Conservation (phyloP, 1,140 invertebrate species). For the Paralvinella palmiformis region DNA sequence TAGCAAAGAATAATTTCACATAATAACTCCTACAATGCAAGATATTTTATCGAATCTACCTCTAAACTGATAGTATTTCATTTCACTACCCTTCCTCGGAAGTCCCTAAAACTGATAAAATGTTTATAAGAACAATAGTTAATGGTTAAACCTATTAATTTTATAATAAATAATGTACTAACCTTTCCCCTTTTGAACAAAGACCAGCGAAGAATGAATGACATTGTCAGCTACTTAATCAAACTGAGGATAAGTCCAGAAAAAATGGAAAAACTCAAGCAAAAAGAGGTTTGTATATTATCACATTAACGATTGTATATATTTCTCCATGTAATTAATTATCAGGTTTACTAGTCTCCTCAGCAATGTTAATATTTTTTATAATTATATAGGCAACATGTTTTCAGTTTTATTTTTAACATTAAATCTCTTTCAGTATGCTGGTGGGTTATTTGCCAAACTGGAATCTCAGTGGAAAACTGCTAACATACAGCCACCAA, state of each 20-base stretch:
- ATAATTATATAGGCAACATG: neutral
- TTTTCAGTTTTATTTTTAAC: neutral
- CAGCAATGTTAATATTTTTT: neutral
- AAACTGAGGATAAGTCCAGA: slow-evolving; percentile 40
- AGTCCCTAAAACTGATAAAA: neutral
- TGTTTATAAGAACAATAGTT: neutral
- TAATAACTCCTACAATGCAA: neutral
- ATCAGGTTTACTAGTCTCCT: no score
- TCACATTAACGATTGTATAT: neutral
- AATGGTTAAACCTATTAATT: neutral
- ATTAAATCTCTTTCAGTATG: slow-evolving; percentile 29
- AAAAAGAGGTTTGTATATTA: slow-evolving; percentile 37
- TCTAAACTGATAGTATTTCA: neutral
- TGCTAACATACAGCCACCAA: slow-evolving; percentile 23
- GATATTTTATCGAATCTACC: neutral
- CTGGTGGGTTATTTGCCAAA: slow-evolving; percentile 38
- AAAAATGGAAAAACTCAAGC: slow-evolving; percentile 40
- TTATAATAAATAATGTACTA: neutral
- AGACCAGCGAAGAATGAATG: slow-evolving; percentile 45
- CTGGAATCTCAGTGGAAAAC: slow-evolving; percentile 42
- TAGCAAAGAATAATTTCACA: neutral
- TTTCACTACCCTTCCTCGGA: neutral
- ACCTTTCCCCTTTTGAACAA: slow-evolving; percentile 15
- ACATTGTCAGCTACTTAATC: slow-evolving; percentile 41
- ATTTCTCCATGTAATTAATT: neutral